Evolutionary conservation across 2,888 invertebrate species (phyloP), one percentile per base, ranked within the genome.

Genomic region (Timema podura): DNA sequence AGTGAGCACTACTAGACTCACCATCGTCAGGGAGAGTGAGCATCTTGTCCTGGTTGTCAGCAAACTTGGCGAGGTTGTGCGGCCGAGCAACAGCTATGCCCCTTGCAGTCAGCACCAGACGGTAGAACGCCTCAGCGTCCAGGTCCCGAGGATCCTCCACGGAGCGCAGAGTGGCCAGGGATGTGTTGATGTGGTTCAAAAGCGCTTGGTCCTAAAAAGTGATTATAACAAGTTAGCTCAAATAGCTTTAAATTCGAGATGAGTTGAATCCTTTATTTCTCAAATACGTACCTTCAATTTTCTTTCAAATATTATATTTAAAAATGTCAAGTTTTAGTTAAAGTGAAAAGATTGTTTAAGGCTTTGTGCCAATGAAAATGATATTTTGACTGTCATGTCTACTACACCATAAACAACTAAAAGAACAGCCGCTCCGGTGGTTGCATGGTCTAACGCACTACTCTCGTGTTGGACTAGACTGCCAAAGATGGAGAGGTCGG

Each of bases 41-140:
- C 30, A 30, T 30, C 13, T 64, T 64, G n/a, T 68, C 68, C 10
- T 65, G 67, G 44, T 68, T 84, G 77, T 87, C 86, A 2, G 90
- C 87, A 78, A 89, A 89, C 77, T 86, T 87, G 11, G 88, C 86
- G 44, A 97, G 85, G 79, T 95, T 92, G 67, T 89, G 86, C 0
- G 97, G 95, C 10, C 96, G 85, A 0, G 91, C 85, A 11, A 93
- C 89, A 10, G 96, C 95, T 65, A 97, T 92, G 54, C 92, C 90
- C 61, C 96, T 85, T 0, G 93, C 92, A 13, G 94, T 88, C 68
- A 95, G 82, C 54, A 96, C 89, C 46, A 96, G 85, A 3, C 95
- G 87, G 82, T 95, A 95, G 81, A 91, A 96, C 68, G 92, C 92
- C 79, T 97, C 96, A 0, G 96, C 93, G 81, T 96, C 95, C 74